phyloP scores from a whole-genome alignment of 2,113 vertebrate species.

The Dipodomys merriami region DNA sequence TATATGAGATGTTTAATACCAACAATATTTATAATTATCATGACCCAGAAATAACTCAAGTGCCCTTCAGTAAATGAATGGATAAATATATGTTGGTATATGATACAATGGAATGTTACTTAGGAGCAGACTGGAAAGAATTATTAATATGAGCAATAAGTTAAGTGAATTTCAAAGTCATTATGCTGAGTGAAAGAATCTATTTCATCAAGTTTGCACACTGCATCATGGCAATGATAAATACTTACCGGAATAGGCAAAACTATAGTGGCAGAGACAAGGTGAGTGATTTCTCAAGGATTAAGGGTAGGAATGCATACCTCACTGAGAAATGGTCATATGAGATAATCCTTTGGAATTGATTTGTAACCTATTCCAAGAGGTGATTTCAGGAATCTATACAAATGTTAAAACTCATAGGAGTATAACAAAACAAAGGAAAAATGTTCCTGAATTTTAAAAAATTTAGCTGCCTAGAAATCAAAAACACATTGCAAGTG shows the following conservation, averaged over 20 bases:
- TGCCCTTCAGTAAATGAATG: background rate
- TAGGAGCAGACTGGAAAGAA: background rate
- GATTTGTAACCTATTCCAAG: background rate
- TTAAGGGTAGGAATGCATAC: background rate
- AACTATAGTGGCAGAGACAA: background rate
- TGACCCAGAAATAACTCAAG: background rate
- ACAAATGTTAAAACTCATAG: background rate
- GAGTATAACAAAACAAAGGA: background rate
- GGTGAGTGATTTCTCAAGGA: background rate
- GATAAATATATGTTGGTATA: background rate
- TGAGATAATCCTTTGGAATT: background rate
- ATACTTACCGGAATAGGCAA: background rate
- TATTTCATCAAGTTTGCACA: background rate
- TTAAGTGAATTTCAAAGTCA: constrained; percentile 1
- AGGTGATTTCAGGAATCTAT: background rate
- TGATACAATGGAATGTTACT: background rate
- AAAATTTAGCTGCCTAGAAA: background rate
- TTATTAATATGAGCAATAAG: background rate
- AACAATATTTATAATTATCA: constrained; percentile 13
- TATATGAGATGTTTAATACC: background rate
- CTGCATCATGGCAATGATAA: background rate
- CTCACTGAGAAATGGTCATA: background rate
- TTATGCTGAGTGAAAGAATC: background rate
- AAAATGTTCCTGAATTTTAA: background rate
- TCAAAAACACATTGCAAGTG: background rate